These are phyloP conservation scores for Megaustenia siamemsis DNA, from an alignment of 2,888 invertebrate species.

Conservation along the genomic window DNA sequence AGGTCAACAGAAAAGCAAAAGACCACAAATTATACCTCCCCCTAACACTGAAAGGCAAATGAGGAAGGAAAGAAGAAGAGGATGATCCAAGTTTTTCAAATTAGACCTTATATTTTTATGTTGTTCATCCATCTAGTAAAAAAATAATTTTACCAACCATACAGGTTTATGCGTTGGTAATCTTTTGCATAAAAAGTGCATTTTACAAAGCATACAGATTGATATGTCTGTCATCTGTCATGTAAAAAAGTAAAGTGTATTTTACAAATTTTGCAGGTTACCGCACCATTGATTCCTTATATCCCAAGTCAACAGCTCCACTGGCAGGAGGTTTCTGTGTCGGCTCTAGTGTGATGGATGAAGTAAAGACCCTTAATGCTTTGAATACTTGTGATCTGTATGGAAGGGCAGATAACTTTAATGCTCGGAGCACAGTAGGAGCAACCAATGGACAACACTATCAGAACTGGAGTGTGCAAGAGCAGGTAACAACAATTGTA, in stretches of 20 bases:
- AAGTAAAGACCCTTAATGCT: conserved; percentile 65
- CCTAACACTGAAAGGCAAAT: too few relatives aligned
- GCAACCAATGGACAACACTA: neutral
- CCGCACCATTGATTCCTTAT: conserved; percentile 72
- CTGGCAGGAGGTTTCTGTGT: conserved; percentile 57
- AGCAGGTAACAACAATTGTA: conserved; percentile 59
- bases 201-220: too few relatives aligned
- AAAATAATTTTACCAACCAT: too few relatives aligned
- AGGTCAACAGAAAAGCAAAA: too few relatives aligned
- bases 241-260: neutral
- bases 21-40: too few relatives aligned
- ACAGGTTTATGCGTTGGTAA: too few relatives aligned
- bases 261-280: conserved; percentile 64
- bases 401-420: conserved; percentile 26
- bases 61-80: too few relatives aligned
- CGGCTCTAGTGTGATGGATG: conserved; percentile 61
- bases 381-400: conserved; percentile 60
- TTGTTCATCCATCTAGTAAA: too few relatives aligned
- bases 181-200: too few relatives aligned
- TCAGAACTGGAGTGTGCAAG: conserved; percentile 72
- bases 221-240: too few relatives aligned
- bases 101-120: too few relatives aligned
- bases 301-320: conserved; percentile 66
- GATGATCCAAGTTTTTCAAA: too few relatives aligned
- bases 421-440: neutral